Conservation (phyloP, 2,888 invertebrate species). For the Eugnorisma glareosa region DNA sequence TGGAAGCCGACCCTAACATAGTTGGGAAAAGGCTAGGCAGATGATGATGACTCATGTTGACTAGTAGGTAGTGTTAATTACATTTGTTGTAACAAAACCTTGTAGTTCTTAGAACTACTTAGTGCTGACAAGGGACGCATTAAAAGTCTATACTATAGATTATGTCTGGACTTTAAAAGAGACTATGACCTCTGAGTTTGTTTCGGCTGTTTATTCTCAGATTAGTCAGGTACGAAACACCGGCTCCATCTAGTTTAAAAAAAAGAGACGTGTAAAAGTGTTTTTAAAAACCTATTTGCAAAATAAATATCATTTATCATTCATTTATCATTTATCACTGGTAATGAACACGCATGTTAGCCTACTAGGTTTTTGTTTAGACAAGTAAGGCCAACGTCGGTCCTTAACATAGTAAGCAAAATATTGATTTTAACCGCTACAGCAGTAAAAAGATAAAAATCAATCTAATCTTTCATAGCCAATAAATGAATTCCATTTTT, state of each 20-base stretch:
- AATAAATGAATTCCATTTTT: background rate
- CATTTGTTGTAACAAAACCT: constrained; percentile 1
- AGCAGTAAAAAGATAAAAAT: background rate
- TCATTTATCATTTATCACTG: too few species aligned
- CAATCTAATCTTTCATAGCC: background rate
- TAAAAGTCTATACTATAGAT: constrained; percentile 4
- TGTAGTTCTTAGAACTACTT: background rate
- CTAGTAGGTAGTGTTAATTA: background rate
- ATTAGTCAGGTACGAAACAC: too few species aligned
- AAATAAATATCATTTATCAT: too few species aligned
- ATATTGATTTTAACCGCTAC: background rate
- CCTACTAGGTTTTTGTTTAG: background rate
- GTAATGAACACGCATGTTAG: background rate
- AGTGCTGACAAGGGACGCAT: background rate
- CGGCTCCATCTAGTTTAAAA: too few species aligned
- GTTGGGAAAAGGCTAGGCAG: background rate
- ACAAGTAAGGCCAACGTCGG: background rate
- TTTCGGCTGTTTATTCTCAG: too few species aligned
- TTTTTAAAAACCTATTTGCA: too few species aligned
- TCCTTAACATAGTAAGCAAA: background rate
- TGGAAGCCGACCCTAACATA: background rate
- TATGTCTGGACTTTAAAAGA: too few species aligned
- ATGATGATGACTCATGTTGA: background rate
- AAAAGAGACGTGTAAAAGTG: too few species aligned
- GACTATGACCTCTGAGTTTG: too few species aligned